Evolutionary conservation across 2,797 vertebrate genomes (phyloP).

Genomic region (Crocodylus rhombifer): DNA sequence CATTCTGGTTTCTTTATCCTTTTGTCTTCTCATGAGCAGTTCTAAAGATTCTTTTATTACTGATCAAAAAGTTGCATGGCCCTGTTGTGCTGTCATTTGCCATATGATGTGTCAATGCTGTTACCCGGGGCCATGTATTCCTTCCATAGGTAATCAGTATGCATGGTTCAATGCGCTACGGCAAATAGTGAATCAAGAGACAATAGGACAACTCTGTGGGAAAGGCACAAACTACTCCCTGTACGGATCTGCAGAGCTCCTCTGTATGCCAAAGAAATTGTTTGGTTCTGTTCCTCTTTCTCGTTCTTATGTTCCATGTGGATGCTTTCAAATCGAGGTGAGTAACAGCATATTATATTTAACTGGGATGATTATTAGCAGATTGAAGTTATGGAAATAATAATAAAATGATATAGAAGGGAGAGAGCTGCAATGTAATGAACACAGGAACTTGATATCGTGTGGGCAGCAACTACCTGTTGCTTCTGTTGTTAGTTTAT

Average conservation of each 20-base stretch:
- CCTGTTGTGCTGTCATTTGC: not conserved
- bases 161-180: not conserved
- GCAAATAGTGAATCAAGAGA: not conserved
- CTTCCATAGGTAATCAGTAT: not conserved
- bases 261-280: not conserved
- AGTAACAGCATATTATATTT: conserved; percentile 1
- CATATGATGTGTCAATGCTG: not conserved
- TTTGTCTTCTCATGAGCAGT: accelerated
- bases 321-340: not conserved
- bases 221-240: accelerated
- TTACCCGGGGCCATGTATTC: not conserved
- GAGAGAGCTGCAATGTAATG: not conserved
- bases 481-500: conserved; percentile 48
- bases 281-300: not conserved
- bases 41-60: not conserved
- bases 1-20: not conserved
- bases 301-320: conserved; percentile 17
- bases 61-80: not conserved
- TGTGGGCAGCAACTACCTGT: not conserved
- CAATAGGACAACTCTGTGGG: not conserved
- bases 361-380: conserved; percentile 5
- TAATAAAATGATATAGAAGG: not conserved
- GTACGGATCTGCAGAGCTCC: not conserved
- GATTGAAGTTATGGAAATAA: not conserved
- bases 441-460: conserved; percentile 17